Evolutionary conservation across 2,113 vertebrate species (phyloP).

Genomic region (Bagarius yarrelli): DNA sequence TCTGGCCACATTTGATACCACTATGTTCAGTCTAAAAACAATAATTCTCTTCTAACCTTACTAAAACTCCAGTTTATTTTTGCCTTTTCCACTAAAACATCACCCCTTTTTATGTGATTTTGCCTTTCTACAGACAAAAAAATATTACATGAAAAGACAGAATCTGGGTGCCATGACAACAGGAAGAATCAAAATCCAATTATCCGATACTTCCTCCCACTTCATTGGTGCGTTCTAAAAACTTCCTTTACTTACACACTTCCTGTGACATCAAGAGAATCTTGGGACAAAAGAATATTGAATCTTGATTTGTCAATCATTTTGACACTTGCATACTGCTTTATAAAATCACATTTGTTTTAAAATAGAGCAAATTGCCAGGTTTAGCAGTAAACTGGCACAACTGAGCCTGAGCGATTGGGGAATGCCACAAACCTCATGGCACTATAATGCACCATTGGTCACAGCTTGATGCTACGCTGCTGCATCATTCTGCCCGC

Average conservation of each 20-base stretch:
- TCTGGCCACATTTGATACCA: conserved; percentile 54
- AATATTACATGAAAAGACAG: conserved; percentile 60
- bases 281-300: conserved; percentile 39
- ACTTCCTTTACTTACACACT: conserved; percentile 59
- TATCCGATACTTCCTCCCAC: conserved; percentile 72
- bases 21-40: conserved; percentile 52
- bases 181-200: conserved; percentile 72
- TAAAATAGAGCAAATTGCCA: conserved; percentile 34
- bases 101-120: conserved; percentile 50
- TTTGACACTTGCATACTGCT: conserved; percentile 48
- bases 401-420: conserved; percentile 10
- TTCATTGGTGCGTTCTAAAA: conserved; percentile 67
- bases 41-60: conserved; percentile 60
- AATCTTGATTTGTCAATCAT: conserved; percentile 56
- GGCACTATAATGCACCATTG: conserved; percentile 11
- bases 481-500: conserved; percentile 31
- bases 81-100: conserved; percentile 54
- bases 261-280: conserved; percentile 60
- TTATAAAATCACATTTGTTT: conserved; percentile 52
- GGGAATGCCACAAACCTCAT: conserved; percentile 20
- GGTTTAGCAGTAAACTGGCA: conserved; percentile 1
- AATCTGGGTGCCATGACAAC: conserved; percentile 74
- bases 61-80: conserved; percentile 48
- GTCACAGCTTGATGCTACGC: conserved; percentile 24
- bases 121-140: conserved; percentile 21